Base-by-base conservation (phyloP, 2,888 invertebrate genomes). In the Rhagium mordax region DNA sequence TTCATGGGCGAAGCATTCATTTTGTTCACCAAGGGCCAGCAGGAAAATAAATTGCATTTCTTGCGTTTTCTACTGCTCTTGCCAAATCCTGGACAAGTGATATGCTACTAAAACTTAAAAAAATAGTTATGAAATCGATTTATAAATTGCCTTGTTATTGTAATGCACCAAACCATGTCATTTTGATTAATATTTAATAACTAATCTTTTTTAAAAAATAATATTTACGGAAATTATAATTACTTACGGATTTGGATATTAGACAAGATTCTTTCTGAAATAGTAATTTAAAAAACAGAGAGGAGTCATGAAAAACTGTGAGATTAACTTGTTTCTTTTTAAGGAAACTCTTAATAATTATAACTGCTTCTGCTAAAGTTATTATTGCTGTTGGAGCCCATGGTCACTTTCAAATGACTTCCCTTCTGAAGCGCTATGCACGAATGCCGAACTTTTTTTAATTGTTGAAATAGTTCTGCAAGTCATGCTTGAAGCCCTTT, bases 371-470 rank as follows among this genome's bases (percentile, higher is more conserved):
- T 61, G n/a, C 47, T 10, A 29, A 13, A 53, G 33, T 29, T 24
- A 33, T 65, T 51, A 27, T 21, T 24, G 33, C 6, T 24, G n/a
- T 6, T 29, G n/a, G n/a, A n/a, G 51, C 18, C 29, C 64, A 51
- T 49, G 64, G 64, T 13, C 64, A 65, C 64, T 65, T 33, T 61
- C 51, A 65, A 53, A 33, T 51, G 27, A 29, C 27, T 65, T 65
- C 64, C 64, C 41, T 16, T 51, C 29, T 10, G 61, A 51, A n/a
- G n/a, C 16, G 51, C 49, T n/a, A 65, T 51, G 64, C 49, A 65
- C 29, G 64, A 65, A 65, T 51, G 64, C 64, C 51, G 15, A 27
- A 7, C 13, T 18, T 27, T 65, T 65, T 65, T 65, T 48, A 47
- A 29, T 10, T 33, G 59, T 16, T 10, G 48, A 24, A 15, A 7